Conservation (phyloP, 2,113 vertebrate genomes). For the Ceyx cyanopectus region DNA sequence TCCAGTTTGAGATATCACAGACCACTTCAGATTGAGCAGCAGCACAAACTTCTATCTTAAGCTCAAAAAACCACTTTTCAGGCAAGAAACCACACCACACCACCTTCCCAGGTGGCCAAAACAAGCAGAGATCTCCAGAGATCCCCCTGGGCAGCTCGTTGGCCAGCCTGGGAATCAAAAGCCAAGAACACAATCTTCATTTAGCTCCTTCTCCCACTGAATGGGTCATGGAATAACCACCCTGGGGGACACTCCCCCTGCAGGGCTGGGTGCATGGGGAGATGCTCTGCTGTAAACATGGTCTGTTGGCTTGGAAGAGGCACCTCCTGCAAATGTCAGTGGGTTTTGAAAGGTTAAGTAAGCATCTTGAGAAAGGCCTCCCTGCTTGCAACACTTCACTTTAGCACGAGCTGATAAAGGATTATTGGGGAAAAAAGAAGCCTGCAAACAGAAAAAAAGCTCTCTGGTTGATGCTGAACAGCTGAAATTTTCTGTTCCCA, state of each 20-base stretch:
- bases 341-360: conserved; percentile 77
- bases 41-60: not conserved
- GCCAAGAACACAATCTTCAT: not conserved
- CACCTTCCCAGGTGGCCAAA: fast-evolving
- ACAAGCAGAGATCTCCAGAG: fast-evolving
- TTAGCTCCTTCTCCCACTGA: not conserved
- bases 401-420: conserved; percentile 68
- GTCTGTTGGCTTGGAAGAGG: conserved; percentile 36
- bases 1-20: conserved; percentile 3
- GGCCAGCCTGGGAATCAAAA: fast-evolving
- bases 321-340: conserved; percentile 64
- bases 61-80: not conserved
- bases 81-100: not conserved
- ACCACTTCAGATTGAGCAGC: not conserved
- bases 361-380: conserved; percentile 68
- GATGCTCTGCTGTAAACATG: not conserved
- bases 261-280: fast-evolving
- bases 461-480: conserved; percentile 41
- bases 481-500: conserved; percentile 61
- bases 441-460: conserved; percentile 70
- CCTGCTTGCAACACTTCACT: conserved; percentile 39
- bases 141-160: fast-evolving
- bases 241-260: not conserved
- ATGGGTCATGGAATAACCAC: fast-evolving
- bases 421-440: conserved; percentile 54